phyloP scores from a whole-genome alignment of 2,888 invertebrate species.

The Heliconius cydno region DNA sequence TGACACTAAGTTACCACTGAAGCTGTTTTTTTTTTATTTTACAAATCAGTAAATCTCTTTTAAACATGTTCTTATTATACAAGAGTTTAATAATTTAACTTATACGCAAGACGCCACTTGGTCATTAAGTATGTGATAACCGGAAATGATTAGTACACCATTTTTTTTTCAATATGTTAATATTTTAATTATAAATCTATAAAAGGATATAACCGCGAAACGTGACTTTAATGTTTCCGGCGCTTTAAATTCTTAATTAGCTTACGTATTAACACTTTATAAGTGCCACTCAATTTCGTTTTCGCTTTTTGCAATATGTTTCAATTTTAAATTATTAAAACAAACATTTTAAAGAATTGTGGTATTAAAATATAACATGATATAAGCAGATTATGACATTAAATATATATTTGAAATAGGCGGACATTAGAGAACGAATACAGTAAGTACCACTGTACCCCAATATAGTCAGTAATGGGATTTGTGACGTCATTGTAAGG shows the following conservation, averaged over 20 bases:
- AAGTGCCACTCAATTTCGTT: constrained; percentile 25
- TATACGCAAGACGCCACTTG: constrained; percentile 2
- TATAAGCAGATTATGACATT: no score
- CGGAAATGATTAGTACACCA: constrained; percentile 4
- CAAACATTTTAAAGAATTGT: not conserved
- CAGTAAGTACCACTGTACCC: not conserved
- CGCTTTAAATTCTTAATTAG: constrained; percentile 33
- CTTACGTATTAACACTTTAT: constrained; percentile 22
- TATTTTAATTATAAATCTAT: constrained; percentile 30
- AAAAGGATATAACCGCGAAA: constrained; percentile 32
- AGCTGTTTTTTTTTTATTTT: not conserved
- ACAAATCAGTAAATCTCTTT: constrained; percentile 5
- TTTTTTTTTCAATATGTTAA: constrained; percentile 10
- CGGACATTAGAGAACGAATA: no score
- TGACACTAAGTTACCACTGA: not conserved
- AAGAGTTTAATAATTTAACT: not conserved
- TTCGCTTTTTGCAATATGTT: not conserved
- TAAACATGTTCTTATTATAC: not conserved
- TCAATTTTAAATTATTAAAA: constrained; percentile 3
- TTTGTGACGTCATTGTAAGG: not conserved
- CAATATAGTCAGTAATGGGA: not conserved
- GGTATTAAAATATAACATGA: not conserved
- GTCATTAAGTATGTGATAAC: not conserved
- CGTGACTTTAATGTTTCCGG: constrained; percentile 31
- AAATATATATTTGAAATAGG: no score